phyloP scores from a whole-genome alignment of 2,113 vertebrate species.

The Platichthys flesus region DNA sequence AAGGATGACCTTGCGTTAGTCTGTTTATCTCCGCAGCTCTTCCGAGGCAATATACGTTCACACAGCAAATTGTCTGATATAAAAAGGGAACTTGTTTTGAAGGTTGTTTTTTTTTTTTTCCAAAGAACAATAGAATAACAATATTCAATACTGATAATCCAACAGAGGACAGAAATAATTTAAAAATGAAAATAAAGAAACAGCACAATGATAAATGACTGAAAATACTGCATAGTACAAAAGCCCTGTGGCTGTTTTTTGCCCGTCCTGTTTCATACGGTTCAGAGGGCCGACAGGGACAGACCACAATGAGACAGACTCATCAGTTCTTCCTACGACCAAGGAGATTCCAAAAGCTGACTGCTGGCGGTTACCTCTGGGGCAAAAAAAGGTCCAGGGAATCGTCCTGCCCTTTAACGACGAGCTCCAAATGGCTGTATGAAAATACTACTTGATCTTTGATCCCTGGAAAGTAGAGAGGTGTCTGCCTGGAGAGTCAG shows the following conservation, averaged over 20 bases:
- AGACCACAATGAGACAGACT: constrained; percentile 70
- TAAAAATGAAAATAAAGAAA: constrained; percentile 76
- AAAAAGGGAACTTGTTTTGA: constrained; percentile 62
- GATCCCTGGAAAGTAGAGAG: constrained; percentile 60
- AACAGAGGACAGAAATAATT: constrained; percentile 79
- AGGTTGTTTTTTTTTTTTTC: constrained; percentile 29
- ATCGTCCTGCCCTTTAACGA: constrained; percentile 52
- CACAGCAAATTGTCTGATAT: constrained; percentile 64
- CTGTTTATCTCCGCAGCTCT: constrained; percentile 62
- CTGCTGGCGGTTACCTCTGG: constrained; percentile 52
- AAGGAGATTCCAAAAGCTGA: constrained; percentile 62
- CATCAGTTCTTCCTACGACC: constrained; percentile 68
- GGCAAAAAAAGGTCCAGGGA: constrained; percentile 51
- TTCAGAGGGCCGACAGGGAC: constrained; percentile 69
- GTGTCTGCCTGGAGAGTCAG: constrained; percentile 57
- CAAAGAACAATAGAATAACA: constrained; percentile 76
- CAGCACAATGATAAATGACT: constrained; percentile 77
- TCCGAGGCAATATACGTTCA: constrained; percentile 53
- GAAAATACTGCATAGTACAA: constrained; percentile 86
- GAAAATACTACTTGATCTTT: constrained; percentile 58
- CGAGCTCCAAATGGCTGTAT: constrained; percentile 53
- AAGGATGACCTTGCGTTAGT: constrained; percentile 58
- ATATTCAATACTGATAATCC: constrained; percentile 75
- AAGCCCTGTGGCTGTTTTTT: constrained; percentile 70
- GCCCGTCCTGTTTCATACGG: constrained; percentile 59